Evolutionary conservation across 2,888 invertebrate genomes (phyloP).

Genomic region (Tolmerus cingulatus): DNA sequence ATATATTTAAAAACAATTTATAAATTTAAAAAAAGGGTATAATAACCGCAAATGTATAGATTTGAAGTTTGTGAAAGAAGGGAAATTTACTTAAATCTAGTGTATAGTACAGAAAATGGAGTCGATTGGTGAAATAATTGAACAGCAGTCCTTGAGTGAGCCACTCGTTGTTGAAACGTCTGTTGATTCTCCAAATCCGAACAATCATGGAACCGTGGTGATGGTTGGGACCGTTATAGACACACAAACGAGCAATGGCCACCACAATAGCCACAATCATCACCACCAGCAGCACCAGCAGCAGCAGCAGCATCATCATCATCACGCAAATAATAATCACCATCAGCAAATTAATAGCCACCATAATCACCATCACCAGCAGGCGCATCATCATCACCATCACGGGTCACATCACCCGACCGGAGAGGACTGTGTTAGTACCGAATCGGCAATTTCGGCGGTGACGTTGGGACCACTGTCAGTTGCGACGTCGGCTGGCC

Average conservation of each 20-base stretch:
- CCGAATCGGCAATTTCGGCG: constrained; percentile 43
- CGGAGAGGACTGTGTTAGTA: constrained; percentile 44
- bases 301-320: constrained; percentile 36
- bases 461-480: constrained; percentile 45
- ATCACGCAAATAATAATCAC: constrained; percentile 22
- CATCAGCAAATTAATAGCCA: constrained; percentile 49
- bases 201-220: constrained; percentile 58
- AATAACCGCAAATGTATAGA: constrained; percentile 13
- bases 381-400: constrained; percentile 41
- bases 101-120: constrained; percentile 62
- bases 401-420: constrained; percentile 43
- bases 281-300: constrained; percentile 46
- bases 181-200: constrained; percentile 64
- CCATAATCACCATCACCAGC: constrained; percentile 50
- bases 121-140: constrained; percentile 69
- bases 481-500: constrained; percentile 42
- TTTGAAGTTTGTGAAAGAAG: neutral
- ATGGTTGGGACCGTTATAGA: constrained; percentile 60
- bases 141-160: constrained; percentile 67
- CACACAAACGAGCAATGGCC: constrained; percentile 50
- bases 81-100: neutral
- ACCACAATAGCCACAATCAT: constrained; percentile 48
- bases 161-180: constrained; percentile 62
- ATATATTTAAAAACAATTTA: neutral
- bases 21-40: neutral